Conservation (phyloP, 2,797 vertebrate genomes). For the Gallinago solitaria region DNA sequence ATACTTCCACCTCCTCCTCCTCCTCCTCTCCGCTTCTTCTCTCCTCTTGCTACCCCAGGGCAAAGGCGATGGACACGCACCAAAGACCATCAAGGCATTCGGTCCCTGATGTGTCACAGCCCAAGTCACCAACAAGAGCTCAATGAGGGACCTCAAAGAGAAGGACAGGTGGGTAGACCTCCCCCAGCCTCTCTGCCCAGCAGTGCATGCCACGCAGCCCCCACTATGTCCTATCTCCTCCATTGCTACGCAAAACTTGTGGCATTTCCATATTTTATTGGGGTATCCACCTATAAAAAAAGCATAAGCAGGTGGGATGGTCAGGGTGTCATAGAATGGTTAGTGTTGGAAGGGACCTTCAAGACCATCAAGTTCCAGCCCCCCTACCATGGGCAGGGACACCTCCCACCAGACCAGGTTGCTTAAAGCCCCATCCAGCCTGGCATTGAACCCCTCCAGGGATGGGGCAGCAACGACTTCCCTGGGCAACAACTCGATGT, state of each 20-base stretch:
- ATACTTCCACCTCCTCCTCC: background rate
- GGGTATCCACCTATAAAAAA: background rate
- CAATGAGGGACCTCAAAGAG: background rate
- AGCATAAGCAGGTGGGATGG: background rate
- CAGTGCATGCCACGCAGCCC: background rate
- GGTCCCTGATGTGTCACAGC: background rate
- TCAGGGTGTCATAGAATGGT: background rate
- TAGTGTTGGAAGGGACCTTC: too few species aligned
- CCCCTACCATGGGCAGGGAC: too few species aligned
- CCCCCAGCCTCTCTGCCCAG: background rate
- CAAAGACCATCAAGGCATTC: background rate
- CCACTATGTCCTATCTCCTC: background rate
- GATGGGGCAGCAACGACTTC: too few species aligned
- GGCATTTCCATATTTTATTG: background rate
- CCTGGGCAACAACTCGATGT: background rate
- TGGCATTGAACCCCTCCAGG: too few species aligned
- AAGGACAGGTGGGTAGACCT: background rate
- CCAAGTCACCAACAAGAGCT: background rate
- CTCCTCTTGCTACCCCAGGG: fast-evolving
- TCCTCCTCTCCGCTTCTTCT: background rate
- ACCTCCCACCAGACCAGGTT: too few species aligned
- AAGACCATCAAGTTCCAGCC: too few species aligned
- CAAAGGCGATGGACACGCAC: background rate
- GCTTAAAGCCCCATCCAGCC: too few species aligned
- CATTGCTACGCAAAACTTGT: background rate